Conservation (phyloP, 2,888 invertebrate genomes). For the Antitype chi region DNA sequence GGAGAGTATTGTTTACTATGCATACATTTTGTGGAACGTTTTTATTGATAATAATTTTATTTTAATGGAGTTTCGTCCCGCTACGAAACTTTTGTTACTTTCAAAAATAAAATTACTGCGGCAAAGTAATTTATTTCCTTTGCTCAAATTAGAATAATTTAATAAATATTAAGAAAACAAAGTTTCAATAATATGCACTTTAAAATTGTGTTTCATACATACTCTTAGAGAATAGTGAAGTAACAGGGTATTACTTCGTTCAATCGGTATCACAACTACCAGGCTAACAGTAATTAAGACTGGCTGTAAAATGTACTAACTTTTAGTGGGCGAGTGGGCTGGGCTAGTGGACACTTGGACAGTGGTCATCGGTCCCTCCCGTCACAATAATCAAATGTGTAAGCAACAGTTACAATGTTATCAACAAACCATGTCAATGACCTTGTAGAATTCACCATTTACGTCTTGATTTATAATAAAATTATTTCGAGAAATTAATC, state of each 20-base stretch:
- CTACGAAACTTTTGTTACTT: constrained; percentile 3
- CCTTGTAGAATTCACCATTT: not conserved
- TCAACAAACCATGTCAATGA: not conserved
- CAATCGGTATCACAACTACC: constrained; percentile 20
- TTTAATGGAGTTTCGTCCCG: constrained; percentile 12
- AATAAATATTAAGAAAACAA: not conserved
- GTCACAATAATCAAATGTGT: not conserved
- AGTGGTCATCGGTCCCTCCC: not conserved
- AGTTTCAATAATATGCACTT: not conserved
- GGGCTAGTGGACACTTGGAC: not conserved
- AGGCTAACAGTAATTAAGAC: constrained; percentile 20
- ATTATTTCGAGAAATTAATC: not conserved
- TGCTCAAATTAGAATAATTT: not conserved
- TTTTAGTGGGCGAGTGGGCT: not conserved
- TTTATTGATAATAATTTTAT: constrained; percentile 28
- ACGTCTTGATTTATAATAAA: not conserved
- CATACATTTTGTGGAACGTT: constrained; percentile 8
- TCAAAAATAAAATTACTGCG: constrained; percentile 7
- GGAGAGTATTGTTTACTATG: constrained; percentile 48
- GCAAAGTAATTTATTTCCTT: not conserved
- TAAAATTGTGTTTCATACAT: not conserved
- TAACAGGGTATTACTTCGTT: constrained; percentile 21
- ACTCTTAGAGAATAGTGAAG: not conserved
- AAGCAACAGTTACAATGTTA: not conserved
- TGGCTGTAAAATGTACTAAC: not conserved